These are phyloP conservation scores for Acrocephalus scirpaceus DNA, from an alignment of 2,797 vertebrate genomes.

Conservation along the genomic window DNA sequence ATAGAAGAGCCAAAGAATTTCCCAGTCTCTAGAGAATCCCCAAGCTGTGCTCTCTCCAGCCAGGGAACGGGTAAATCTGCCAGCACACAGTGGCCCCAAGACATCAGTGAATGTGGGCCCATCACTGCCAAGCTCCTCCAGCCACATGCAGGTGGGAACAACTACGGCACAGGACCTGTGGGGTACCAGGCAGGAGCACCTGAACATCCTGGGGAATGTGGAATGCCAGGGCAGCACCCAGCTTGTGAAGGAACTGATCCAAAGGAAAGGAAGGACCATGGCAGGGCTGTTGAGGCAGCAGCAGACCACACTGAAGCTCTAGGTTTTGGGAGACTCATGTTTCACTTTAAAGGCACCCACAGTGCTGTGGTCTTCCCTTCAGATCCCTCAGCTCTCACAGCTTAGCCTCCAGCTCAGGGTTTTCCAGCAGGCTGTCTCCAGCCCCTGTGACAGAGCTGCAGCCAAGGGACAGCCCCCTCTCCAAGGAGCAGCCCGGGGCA, in stretches of 20 bases:
- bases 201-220: not conserved
- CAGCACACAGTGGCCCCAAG: not conserved
- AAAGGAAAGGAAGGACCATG: not conserved
- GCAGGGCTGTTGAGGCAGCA: not conserved
- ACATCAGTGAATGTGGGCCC: not conserved
- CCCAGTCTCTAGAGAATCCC: not conserved
- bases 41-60: not conserved
- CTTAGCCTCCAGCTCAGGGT: not conserved
- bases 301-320: not conserved
- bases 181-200: not conserved
- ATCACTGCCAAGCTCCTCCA: not conserved
- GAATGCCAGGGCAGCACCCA: not conserved
- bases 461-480: not conserved
- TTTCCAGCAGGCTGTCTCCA: not conserved
- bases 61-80: not conserved
- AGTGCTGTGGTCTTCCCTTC: not conserved
- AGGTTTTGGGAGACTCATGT: not conserved
- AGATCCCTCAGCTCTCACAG: not conserved
- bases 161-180: rapidly evolving
- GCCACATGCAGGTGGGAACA: not conserved
- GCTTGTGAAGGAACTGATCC: not conserved
- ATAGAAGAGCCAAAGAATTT: not conserved
- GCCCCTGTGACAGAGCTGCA: not conserved
- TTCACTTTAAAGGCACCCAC: not conserved
- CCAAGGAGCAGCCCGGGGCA: not conserved